Percentiles rank a stretch among this genome's conserved stretches.
These are phyloP conservation scores for Hoplias malabaricus DNA, from an alignment of 2,113 vertebrate species.

Conservation along the genomic window DNA sequence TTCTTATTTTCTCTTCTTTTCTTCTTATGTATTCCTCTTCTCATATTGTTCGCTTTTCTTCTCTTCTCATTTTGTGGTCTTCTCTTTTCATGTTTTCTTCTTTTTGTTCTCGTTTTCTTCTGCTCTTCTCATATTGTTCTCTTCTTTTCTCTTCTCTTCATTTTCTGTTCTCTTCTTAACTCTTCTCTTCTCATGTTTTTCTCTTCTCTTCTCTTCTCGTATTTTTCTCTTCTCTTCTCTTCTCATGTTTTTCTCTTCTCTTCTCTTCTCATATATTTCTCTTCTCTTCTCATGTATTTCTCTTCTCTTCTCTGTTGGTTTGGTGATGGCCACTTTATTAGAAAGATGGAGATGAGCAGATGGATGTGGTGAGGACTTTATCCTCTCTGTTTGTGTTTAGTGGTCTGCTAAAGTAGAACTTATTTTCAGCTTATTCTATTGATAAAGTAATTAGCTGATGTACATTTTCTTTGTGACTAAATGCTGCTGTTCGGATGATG, in stretches of 20 bases:
- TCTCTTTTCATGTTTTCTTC: not conserved
- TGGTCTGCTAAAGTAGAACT: not conserved
- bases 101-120: not conserved
- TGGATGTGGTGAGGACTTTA: too few species aligned
- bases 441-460: too few species aligned
- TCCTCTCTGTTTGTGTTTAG: not conserved
- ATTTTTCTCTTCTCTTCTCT: too few species aligned
- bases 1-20: not conserved
- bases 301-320: not conserved
- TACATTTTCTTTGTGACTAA: not conserved
- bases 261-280: not conserved
- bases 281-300: not conserved
- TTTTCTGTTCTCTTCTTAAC: not conserved
- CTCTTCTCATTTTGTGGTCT: not conserved
- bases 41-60: not conserved
- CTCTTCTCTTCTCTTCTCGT: not conserved
- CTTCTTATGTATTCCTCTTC: not conserved
- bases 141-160: not conserved
- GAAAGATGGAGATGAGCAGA: constrained; percentile 27
- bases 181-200: not conserved
- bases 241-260: too few species aligned
- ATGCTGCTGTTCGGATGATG: too few species aligned
- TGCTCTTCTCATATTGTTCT: not conserved
- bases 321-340: constrained; percentile 26
- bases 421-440: too few species aligned